Evolutionary conservation across 2,888 invertebrate genomes (phyloP), one percentile per base, ranked within the genome.

Genomic region (Nomada hirtipes): DNA sequence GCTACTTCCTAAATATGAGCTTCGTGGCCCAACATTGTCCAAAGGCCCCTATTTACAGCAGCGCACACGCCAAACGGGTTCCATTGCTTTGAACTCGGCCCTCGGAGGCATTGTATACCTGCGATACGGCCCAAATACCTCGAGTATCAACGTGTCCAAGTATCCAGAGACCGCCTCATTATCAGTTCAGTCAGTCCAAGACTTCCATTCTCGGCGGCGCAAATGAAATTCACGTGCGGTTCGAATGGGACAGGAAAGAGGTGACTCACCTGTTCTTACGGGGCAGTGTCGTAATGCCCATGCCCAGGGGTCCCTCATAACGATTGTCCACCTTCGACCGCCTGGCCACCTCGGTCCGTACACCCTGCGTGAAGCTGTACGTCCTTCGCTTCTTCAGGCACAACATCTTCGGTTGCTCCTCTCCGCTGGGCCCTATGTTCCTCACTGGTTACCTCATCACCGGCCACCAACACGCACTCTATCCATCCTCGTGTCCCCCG

Each of bases 351-450:
- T 86, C 91, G 71, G 86, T 73, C 83, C 90, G 90, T 65, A 88
- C 87, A 75, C 91, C 91, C 86, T 91, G 92, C 76, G 91, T 91
- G 88, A 92, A 92, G 81, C 91, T 92, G 86, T 92, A 92, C 68
- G 91, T 92, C 60, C 91, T 88, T n/a, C 92, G 84, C 74, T 92
- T 92, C 86, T 91, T 92, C 67, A 92, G 78, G 83, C 92, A 92
- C 89, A 92, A 79, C 92, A 92, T 92, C 80, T 86, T 89, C 26
- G 42, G 9, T 53, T 50, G 18, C 10, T 29, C 11, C 23, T 67
- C 44, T 23, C 44, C 70, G 26, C 59, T 26, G 13, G 20, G 23
- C 7, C 20, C 60, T 44, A 20, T 20, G 29, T 15, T 36, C 44
- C 26, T 15, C 53, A 44, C 63, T 26, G 36, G 60, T 78, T 79